Base-by-base conservation (phyloP, 2,888 invertebrate species). In the Hofmannophila pseudospretella region DNA sequence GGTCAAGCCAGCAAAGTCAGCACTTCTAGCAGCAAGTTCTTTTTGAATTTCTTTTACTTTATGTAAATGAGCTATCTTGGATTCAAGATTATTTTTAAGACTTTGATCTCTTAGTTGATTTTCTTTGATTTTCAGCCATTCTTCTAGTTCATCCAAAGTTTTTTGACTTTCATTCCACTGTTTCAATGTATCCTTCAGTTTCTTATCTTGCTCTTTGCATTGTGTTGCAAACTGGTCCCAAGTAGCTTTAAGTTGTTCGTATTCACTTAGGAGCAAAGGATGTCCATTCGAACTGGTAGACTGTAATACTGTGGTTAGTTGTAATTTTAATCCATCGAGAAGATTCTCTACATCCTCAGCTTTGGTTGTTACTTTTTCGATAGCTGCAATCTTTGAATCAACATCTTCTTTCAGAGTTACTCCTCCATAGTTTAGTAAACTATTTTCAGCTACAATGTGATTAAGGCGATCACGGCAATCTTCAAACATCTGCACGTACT, bases 51-150 rank as follows among this genome's bases (percentile, higher is more conserved):
- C 86, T 49, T 91, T 91, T 0, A 97, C 85, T 69, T 94, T 95
- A 36, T 92, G 90, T 35, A 96, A 80, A 72, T 96, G 94, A 5
- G 89, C 88, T 45, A 90, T 88, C 75, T 98, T 98, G 1, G 95
- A 90, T 50, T 94, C 94, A 20, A 95, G 90, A 2, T 93, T 94
- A 59, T 92, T 96, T 71, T 95, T 95, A 1, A 97, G 88, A 49
- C 95, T 94, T 73, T 96, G 96, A 67, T 96, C 96, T 72, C 96
- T 94, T 0, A 97, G 90, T 64, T 93, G 92, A 32, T 90, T 89
- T 76, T 98, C 97, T 63, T 94, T 94, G 34, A 92, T 89, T 65
- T 94, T 95, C 33, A 96, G 88, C 97, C 97, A 98, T 32, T 90
- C 88, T 58, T 93, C 94, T 1, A 97, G 82, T 39, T 90, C 90